Percentiles rank a stretch among this genome's conserved stretches.
These are phyloP conservation scores for Holocentrus rufus DNA, from an alignment of 2,797 vertebrate genomes.

Conservation along the genomic window DNA sequence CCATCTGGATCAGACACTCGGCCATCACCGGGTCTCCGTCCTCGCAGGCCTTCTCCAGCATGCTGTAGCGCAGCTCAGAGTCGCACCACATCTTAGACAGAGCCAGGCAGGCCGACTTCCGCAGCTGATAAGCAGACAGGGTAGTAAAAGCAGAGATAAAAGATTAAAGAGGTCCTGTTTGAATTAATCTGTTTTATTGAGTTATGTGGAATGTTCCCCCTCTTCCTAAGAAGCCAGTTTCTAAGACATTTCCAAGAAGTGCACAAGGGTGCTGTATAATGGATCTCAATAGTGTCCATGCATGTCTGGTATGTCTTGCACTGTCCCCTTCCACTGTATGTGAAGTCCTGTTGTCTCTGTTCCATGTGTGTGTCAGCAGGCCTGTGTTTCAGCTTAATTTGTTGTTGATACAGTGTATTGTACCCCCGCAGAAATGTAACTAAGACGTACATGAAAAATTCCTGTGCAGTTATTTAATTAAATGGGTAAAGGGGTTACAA, in stretches of 20 bases:
- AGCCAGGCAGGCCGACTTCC: conserved; percentile 87
- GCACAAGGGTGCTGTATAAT: not conserved
- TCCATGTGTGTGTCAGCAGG: not conserved
- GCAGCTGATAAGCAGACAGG: conserved; percentile 78
- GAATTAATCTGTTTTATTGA: not conserved
- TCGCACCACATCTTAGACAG: conserved; percentile 88
- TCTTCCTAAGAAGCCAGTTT: not conserved
- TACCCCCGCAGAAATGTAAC: too few relatives aligned
- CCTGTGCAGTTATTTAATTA: too few relatives aligned
- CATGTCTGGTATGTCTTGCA: conserved; percentile 11
- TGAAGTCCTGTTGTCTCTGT: too few relatives aligned
- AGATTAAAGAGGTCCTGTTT: not conserved
- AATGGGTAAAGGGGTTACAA: too few relatives aligned
- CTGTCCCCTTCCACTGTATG: not conserved
- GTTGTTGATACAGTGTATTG: not conserved
- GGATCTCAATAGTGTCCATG: not conserved
- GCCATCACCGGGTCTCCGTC: conserved; percentile 86
- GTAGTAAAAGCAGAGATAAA: not conserved
- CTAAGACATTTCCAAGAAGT: too few relatives aligned
- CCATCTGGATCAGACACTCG: conserved; percentile 91
- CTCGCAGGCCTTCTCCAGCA: conserved; percentile 91
- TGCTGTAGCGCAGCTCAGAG: conserved; percentile 82
- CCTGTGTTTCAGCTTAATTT: conserved; percentile 12
- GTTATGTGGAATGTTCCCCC: not conserved
- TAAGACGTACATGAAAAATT: too few relatives aligned